Evolutionary conservation across 2,113 vertebrate species (phyloP), one percentile per base, ranked within the genome.

Genomic region (Gavialis gangeticus): DNA sequence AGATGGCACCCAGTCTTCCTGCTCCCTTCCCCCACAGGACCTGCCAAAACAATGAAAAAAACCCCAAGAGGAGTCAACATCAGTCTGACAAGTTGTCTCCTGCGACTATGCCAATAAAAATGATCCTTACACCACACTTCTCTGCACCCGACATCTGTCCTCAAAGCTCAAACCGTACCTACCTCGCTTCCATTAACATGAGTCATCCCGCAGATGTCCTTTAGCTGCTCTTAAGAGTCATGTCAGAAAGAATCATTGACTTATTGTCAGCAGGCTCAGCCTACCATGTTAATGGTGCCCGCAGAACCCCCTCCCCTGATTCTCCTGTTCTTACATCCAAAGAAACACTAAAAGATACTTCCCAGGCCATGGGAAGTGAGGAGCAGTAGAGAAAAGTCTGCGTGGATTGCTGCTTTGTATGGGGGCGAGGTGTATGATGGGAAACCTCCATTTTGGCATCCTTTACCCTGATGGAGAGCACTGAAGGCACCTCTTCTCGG

Each of bases 201-300:
- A 96, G 60, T 89, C 91, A 93, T 88, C 94, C 93, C 62, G 94
- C 86, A 92, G 77, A 92, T 4, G 11, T 87, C 85, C 94, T 96
- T 94, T 91, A 92, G 90, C 82, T 93, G 67, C 76, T 93, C 93
- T 93, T 88, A 80, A 80, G 62, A 95, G 78, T 56, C 90, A 46
- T 59, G 84, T 92, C 96, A 92, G 84, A 92, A 96, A 87, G 88
- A 97, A 97, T 97, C 97, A 97, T 95, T 95, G 96, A 97, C 96
- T 97, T 97, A 95, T 58, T 94, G 96, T 97, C 96, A 96, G 85
- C 87, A 95, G 59, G 69, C 46, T 94, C 93, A 93, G 60, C 94
- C 83, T 89, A 91, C 96, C 88, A 93, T 88, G 76, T 90, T 95
- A 97, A 96, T 93, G 88, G 94, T 81, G 25, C 94, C 96, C 96